Percentiles rank a stretch among this genome's conserved stretches.
These are phyloP conservation scores for Sturnus vulgaris DNA, from an alignment of 2,113 vertebrate species.

Conservation along the genomic window DNA sequence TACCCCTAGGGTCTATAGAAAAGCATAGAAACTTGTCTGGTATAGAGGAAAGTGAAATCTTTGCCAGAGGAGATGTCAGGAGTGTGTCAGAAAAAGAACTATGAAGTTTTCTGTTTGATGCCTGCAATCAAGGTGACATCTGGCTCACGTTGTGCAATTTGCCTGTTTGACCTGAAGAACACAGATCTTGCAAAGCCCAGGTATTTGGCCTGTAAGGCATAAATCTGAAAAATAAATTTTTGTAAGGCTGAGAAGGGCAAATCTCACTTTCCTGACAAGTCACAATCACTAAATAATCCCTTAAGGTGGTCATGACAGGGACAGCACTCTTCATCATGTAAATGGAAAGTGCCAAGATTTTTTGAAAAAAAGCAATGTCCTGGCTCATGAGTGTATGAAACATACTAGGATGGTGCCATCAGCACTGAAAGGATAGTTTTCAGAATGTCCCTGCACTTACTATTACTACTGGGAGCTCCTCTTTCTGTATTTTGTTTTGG, in stretches of 20 bases:
- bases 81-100: background rate
- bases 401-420: background rate
- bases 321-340: background rate
- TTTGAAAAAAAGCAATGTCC: background rate
- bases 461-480: background rate
- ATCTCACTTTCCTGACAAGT: background rate
- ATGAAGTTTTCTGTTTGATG: background rate
- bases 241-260: background rate
- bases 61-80: background rate
- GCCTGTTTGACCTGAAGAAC: background rate
- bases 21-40: background rate
- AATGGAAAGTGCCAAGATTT: background rate
- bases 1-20: background rate
- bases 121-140: background rate
- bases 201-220: background rate
- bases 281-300: background rate
- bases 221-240: background rate
- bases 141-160: background rate
- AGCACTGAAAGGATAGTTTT: background rate
- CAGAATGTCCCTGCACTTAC: background rate
- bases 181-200: background rate
- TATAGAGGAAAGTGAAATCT: background rate
- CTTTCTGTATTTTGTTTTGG: background rate
- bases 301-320: background rate
- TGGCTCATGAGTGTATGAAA: background rate